phyloP scores from a whole-genome alignment of 2,797 vertebrate species.

The Alosa sapidissima region DNA sequence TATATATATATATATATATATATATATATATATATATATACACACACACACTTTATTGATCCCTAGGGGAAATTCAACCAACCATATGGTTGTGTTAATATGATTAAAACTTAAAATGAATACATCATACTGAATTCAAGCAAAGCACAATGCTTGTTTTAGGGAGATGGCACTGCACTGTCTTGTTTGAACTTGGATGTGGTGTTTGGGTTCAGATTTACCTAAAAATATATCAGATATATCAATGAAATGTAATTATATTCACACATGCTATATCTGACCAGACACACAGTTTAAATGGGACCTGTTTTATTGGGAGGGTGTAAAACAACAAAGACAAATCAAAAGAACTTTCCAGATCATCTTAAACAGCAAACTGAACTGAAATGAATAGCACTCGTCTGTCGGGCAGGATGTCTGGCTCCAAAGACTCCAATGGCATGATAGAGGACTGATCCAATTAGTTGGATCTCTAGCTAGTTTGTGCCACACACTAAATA shows the following conservation, averaged over 20 bases:
- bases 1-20: too few species aligned
- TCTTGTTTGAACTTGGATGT: too few species aligned
- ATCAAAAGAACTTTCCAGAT: background rate
- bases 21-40: too few species aligned
- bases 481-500: background rate
- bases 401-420: background rate
- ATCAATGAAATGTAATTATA: background rate
- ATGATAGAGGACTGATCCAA: background rate
- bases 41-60: too few species aligned
- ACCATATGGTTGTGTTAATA: background rate
- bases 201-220: too few species aligned
- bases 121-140: background rate
- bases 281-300: background rate
- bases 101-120: background rate
- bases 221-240: background rate
- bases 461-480: background rate
- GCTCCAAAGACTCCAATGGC: background rate
- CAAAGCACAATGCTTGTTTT: background rate
- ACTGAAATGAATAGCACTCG: background rate
- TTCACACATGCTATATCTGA: background rate
- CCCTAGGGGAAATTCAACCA: too few species aligned
- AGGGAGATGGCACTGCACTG: too few species aligned
- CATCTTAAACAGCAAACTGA: background rate
- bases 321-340: background rate
- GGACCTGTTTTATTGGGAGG: too few species aligned